A percentile compares a stretch with the other conserved stretches of the same genome.
phyloP scores from a whole-genome alignment of 2,113 vertebrate genomes.

The Paramormyrops kingsleyae region DNA sequence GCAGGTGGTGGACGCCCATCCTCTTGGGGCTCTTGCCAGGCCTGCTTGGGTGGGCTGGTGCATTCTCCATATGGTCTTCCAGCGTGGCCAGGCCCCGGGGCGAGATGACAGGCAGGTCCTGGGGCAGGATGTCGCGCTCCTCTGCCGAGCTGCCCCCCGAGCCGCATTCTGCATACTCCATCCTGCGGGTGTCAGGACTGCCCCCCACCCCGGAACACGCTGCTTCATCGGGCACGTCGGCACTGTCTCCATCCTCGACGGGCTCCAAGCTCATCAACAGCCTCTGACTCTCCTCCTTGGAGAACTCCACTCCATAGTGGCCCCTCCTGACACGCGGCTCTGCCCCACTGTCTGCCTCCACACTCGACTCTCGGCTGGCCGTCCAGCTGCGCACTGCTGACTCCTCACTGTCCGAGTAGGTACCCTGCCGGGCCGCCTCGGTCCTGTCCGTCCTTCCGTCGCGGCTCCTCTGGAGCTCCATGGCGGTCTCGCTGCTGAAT shows the following conservation, averaged over 20 bases:
- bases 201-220: conserved; percentile 29
- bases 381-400: conserved; percentile 72
- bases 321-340: conserved; percentile 55
- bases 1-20: conserved; percentile 93
- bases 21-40: conserved; percentile 87
- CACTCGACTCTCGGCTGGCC: conserved; percentile 69
- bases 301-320: conserved; percentile 62
- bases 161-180: conserved; percentile 55
- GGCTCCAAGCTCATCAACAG: conserved; percentile 55
- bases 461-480: conserved; percentile 67
- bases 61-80: conserved; percentile 54
- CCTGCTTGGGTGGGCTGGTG: conserved; percentile 44
- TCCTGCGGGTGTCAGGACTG: conserved; percentile 36
- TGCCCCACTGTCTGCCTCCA: conserved; percentile 67
- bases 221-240: conserved; percentile 43
- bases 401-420: conserved; percentile 72
- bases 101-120: conserved; percentile 51
- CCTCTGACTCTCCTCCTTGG: conserved; percentile 60
- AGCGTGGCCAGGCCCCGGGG: conserved; percentile 38
- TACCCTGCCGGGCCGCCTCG: conserved; percentile 22
- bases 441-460: conserved; percentile 43
- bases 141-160: conserved; percentile 63
- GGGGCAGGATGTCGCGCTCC: conserved; percentile 66
- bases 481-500: conserved; percentile 69
- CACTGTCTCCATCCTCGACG: conserved; percentile 28